Evolutionary conservation across 1,140 invertebrate species (phyloP), one percentile per base, ranked within the genome.

Genomic region (Pomacea maculata): DNA sequence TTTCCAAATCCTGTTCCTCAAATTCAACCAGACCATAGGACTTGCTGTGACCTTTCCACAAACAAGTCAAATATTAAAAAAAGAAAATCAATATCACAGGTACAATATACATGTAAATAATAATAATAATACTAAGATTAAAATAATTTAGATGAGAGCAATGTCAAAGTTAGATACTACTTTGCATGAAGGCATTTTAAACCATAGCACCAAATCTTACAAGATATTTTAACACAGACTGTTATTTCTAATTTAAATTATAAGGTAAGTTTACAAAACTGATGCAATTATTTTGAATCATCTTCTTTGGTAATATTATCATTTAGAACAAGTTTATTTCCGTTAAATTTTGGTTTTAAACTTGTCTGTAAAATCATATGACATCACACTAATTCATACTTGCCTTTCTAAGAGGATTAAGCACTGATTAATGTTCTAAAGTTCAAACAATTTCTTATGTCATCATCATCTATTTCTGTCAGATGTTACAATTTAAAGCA

Each of bases 21-120:
- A 93, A 94, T 84, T 94, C 93, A 14, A 94, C 93, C 85, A 94
- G 92, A n/a, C 93, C 94, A 89, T 94, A 94, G 5, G 93, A 93
- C 87, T 94, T 94, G 85, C 91, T 93, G 72, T 92, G 90, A 80
- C 87, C 90, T 91, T 68, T 29, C 83, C 80, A 81, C 75, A 81
- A 11, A 9, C 52, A 45, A n/a, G 45, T 10, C 34, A 29, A 25
- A 52, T 21, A 21, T 73, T 11, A 34, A 54, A 19, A 9, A 73
- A 8, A 73, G 21, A 73, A 54, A 15, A 19, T 71, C 14, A 71
- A 71, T 25, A 34, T 71, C 68, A 71, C 25, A 71, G 10, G 25
- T 45, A 71, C 25, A 71, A 71, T 71, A 19, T 45, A 67, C 25
- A 71, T 25, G 34, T 45, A 45, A 45, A 45, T 45, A 45, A 45